Conservation (phyloP, 2,113 vertebrate genomes). For the Hypanus sabinus region DNA sequence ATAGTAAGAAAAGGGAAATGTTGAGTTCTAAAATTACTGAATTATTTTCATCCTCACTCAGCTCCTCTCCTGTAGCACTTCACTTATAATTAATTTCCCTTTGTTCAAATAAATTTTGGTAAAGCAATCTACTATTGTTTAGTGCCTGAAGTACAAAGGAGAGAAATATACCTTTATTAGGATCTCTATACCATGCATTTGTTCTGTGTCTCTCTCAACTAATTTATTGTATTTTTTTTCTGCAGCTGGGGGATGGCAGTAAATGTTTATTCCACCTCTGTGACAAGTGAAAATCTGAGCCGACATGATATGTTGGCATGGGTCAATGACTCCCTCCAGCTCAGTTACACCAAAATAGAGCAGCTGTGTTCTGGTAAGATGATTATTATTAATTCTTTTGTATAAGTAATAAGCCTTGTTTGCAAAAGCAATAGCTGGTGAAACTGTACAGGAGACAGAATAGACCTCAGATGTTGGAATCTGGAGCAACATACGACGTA, state of each 20-base stretch:
- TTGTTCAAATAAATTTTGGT: neutral
- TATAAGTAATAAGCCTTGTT: neutral
- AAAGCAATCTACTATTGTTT: neutral
- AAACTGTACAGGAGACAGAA: too few species aligned
- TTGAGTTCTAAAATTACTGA: too few species aligned
- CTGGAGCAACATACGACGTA: too few species aligned
- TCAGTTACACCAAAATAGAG: conserved; percentile 90
- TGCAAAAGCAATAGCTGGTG: neutral
- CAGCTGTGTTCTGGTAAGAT: conserved; percentile 82
- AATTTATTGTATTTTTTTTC: conserved; percentile 22
- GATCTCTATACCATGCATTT: neutral
- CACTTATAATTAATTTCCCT: neutral
- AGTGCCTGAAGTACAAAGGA: too few species aligned
- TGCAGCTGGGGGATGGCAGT: conserved; percentile 86
- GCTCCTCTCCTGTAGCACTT: neutral
- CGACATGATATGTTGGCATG: conserved; percentile 94
- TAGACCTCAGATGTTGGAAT: too few species aligned
- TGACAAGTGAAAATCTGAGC: conserved; percentile 91
- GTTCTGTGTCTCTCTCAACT: neutral
- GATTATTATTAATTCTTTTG: neutral
- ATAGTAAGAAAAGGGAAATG: neutral
- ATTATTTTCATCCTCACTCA: neutral
- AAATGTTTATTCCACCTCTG: conserved; percentile 93
- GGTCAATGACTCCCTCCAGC: conserved; percentile 91
- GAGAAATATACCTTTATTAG: too few species aligned